Conservation (phyloP, 2,797 vertebrate species). For the Rhinophrynus dorsalis region DNA sequence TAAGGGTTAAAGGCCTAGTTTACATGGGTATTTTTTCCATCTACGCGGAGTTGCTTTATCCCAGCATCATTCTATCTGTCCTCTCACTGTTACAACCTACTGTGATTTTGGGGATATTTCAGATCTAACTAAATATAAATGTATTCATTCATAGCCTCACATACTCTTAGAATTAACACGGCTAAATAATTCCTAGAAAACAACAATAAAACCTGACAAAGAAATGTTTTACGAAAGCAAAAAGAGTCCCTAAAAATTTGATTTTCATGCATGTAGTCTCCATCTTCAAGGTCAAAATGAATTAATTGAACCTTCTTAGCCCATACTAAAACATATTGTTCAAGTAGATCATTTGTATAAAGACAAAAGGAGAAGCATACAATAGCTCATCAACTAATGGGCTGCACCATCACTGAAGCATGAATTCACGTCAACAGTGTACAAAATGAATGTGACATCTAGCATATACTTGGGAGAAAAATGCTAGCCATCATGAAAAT, state of each 20-base stretch:
- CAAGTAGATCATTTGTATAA: conserved; percentile 9
- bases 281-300: conserved; percentile 44
- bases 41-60: too few relatives aligned
- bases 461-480: conserved; percentile 18
- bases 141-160: not conserved
- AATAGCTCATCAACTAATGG: conserved; percentile 31
- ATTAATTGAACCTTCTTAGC: not conserved
- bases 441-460: conserved; percentile 41
- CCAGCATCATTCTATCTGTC: too few relatives aligned
- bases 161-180: not conserved
- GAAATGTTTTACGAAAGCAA: conserved; percentile 23
- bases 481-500: conserved; percentile 39
- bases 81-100: not conserved
- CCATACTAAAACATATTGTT: conserved; percentile 5
- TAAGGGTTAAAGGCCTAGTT: too few relatives aligned
- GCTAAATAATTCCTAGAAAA: not conserved
- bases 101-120: conserved; percentile 38
- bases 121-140: conserved; percentile 43
- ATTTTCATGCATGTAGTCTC: conserved; percentile 37
- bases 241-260: conserved; percentile 1
- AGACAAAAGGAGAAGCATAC: conserved; percentile 18
- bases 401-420: not conserved
- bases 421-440: conserved; percentile 20
- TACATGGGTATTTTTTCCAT: too few relatives aligned
- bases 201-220: not conserved